phyloP scores from a whole-genome alignment of 2,888 invertebrate genomes.

The Mechanitis mazaeus region DNA sequence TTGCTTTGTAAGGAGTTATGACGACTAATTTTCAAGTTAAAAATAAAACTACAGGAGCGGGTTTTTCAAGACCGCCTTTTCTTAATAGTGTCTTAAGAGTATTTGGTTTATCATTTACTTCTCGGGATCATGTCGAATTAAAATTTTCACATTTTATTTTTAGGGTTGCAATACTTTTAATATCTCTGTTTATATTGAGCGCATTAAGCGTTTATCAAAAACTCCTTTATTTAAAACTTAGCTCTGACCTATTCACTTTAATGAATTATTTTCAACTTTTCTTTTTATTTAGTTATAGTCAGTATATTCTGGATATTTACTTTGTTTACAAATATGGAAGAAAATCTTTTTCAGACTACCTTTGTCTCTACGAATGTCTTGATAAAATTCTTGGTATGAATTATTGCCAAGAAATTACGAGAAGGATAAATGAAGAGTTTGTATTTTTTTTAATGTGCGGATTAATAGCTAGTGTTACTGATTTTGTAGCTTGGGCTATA shows the following conservation, averaged over 20 bases:
- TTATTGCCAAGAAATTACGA: conserved; percentile 8
- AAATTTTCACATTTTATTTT: conserved; percentile 10
- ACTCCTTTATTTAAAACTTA: background rate
- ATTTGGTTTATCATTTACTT: conserved; percentile 14
- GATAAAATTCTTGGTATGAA: conserved; percentile 12
- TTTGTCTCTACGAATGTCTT: conserved; percentile 12
- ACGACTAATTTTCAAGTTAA: background rate
- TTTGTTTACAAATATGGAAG: conserved; percentile 12
- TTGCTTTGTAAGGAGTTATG: too few species aligned
- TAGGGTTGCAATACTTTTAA: conserved; percentile 10
- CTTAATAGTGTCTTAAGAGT: conserved; percentile 13
- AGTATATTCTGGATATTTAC: conserved; percentile 11
- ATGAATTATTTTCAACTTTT: background rate
- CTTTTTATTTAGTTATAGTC: conserved; percentile 7
- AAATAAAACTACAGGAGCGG: background rate
- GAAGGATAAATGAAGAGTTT: conserved; percentile 9
- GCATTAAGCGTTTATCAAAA: conserved; percentile 8
- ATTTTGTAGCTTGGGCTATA: conserved; percentile 18
- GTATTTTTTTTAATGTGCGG: conserved; percentile 8
- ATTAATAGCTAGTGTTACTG: conserved; percentile 6
- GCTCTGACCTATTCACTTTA: background rate
- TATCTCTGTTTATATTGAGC: conserved; percentile 5
- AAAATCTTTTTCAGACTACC: conserved; percentile 10
- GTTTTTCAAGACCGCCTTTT: conserved; percentile 11
- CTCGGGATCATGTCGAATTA: conserved; percentile 5